Evolutionary conservation across 2,888 invertebrate species (phyloP).

Genomic region (Hypolimnas misippus): DNA sequence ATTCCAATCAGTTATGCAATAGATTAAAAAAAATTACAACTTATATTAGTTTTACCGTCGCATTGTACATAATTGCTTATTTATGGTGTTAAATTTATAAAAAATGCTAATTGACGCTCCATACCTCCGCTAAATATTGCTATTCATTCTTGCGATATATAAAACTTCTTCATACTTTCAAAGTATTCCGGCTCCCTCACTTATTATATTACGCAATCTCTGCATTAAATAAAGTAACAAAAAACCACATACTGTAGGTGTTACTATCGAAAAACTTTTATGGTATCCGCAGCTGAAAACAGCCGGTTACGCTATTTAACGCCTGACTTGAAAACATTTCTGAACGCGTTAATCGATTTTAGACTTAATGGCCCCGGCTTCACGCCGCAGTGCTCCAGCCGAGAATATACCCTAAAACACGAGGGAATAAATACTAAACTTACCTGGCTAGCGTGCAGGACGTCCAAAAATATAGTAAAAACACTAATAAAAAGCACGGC

Average conservation of each 20-base stretch:
- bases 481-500: slow-evolving; percentile 85
- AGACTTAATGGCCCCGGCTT: slow-evolving; percentile 59
- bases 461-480: slow-evolving; percentile 84
- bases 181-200: slow-evolving; percentile 20
- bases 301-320: slow-evolving; percentile 67
- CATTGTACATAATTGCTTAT: neutral
- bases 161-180: neutral
- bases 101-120: neutral
- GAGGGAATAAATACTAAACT: slow-evolving; percentile 51
- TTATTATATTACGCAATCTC: slow-evolving; percentile 61
- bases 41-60: neutral
- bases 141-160: neutral
- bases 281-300: slow-evolving; percentile 68
- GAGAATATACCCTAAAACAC: slow-evolving; percentile 43
- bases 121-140: neutral
- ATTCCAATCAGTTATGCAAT: too few relatives aligned
- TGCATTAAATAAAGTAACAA: slow-evolving; percentile 46
- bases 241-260: slow-evolving; percentile 52
- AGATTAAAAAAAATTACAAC: neutral
- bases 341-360: slow-evolving; percentile 78
- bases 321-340: slow-evolving; percentile 76
- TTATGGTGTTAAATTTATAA: neutral
- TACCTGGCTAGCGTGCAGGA: slow-evolving; percentile 84
- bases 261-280: slow-evolving; percentile 63
- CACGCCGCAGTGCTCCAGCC: slow-evolving; percentile 44